Base-by-base conservation (phyloP, 2,113 vertebrate species). In the Crypturellus undulatus region DNA sequence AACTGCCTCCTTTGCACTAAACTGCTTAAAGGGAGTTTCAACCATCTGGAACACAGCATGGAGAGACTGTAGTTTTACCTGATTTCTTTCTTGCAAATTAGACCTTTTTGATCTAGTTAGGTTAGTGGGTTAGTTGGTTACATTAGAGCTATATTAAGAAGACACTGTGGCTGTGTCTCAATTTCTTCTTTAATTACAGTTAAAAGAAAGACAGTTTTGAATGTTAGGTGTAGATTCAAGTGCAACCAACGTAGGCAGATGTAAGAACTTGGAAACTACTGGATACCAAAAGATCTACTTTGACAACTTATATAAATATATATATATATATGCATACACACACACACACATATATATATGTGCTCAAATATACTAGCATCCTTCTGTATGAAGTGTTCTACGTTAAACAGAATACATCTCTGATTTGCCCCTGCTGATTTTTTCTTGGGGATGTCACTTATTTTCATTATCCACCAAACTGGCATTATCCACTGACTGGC, bases 71-170 rank as follows among this genome's bases (percentile, higher is more conserved):
- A 86, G 43, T 87, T 94, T 79, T 65, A 94, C 43, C 75, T 60
- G 24, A 63, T 80, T 95, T 81, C 32, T 73, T 92, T 95, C 83
- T 49, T 81, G 20, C 69, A 84, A 38, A 63, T 6, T 47, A 81
- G 77, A 56, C 20, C 52, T 49, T 90, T 79, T 79, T 72, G 52
- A 58, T 70, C 77, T 45, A 91, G 28, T 81, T 71, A 86, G 19
- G 40, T 81, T 91, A 95, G 40, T 67, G 22, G 63, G 91, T 90
- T 63, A 95, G 43, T 64, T 60, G 30, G 78, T 79, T 68, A 60
- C 20, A 30, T 60, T 34, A 79, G 51, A 90, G 65, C 42, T 94
- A n/a, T 84, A 90, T 69, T 90, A 86, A 86, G 77, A 92, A 60
- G 30, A 24, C 11, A 87, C 42, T 60, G 63, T 3, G 3, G 18